Evolutionary conservation across 2,113 vertebrate genomes (phyloP).

Genomic region (Eupsittula cactorum): DNA sequence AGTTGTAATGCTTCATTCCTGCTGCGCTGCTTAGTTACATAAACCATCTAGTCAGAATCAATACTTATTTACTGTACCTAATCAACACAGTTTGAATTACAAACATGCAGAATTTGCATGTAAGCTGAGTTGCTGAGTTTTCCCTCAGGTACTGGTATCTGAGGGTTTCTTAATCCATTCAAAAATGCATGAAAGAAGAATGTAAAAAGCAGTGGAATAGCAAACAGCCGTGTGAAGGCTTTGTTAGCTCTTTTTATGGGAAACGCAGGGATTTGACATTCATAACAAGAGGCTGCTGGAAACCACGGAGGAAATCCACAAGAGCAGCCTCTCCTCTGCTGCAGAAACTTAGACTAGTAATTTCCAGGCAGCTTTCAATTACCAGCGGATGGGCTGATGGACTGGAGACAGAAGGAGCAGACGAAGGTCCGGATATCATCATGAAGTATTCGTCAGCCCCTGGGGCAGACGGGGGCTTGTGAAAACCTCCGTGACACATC

Average conservation of each 20-base stretch:
- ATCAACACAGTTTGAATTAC: constrained; percentile 62
- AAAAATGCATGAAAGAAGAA: constrained; percentile 2
- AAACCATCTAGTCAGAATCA: constrained; percentile 63
- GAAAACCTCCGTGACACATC: not conserved
- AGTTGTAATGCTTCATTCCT: constrained; percentile 54
- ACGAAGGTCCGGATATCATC: not conserved
- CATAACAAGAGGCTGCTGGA: constrained; percentile 16
- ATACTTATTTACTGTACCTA: constrained; percentile 69
- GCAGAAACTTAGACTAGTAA: not conserved
- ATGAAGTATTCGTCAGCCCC: not conserved
- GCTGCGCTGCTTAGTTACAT: constrained; percentile 61
- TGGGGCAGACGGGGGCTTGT: not conserved
- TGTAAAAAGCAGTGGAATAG: not conserved
- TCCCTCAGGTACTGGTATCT: constrained; percentile 32
- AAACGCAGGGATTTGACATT: not conserved
- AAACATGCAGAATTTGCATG: constrained; percentile 32
- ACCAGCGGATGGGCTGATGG: not conserved
- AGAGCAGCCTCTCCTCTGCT: not conserved
- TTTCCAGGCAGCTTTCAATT: not conserved
- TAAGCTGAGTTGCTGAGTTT: not conserved
- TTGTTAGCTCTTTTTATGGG: not conserved
- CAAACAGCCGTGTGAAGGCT: not conserved
- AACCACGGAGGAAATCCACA: constrained; percentile 1
- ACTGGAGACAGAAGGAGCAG: not conserved
- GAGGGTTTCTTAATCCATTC: not conserved